phyloP scores from a whole-genome alignment of 2,113 vertebrate genomes.

The Panthera tigris region DNA sequence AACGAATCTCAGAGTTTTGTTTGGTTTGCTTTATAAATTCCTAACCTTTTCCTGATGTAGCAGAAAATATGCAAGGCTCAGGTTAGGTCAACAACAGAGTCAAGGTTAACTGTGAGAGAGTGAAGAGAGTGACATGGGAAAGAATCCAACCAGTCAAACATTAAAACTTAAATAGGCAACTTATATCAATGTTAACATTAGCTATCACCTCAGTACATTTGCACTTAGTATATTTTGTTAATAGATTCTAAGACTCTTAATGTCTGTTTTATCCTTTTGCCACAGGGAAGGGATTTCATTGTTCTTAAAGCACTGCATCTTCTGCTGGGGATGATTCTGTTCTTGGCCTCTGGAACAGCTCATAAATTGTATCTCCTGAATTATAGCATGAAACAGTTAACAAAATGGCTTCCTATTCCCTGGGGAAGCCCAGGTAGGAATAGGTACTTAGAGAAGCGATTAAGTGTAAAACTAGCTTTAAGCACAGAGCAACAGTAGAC shows the following conservation, averaged over 20 bases:
- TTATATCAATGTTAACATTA: background rate
- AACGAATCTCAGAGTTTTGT: background rate
- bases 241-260: background rate
- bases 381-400: background rate
- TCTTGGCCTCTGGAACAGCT: constrained; percentile 17
- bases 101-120: constrained; percentile 66
- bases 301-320: background rate
- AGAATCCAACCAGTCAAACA: constrained; percentile 65
- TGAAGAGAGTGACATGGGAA: constrained; percentile 60
- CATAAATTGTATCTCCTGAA: constrained; percentile 53
- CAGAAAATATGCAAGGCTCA: constrained; percentile 56
- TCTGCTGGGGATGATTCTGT: background rate
- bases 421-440: background rate
- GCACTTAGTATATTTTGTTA: constrained; percentile 13
- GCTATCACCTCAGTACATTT: background rate
- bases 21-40: constrained; percentile 66
- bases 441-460: constrained; percentile 30
- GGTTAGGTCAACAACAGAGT: constrained; percentile 66
- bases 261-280: background rate
- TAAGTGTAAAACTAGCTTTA: background rate
- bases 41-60: constrained; percentile 61
- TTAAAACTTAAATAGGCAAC: constrained; percentile 63
- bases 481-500: background rate
- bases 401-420: background rate
- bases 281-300: background rate